These are phyloP conservation scores for Sciurus carolinensis DNA, from an alignment of 2,797 vertebrate species.

Conservation along the genomic window DNA sequence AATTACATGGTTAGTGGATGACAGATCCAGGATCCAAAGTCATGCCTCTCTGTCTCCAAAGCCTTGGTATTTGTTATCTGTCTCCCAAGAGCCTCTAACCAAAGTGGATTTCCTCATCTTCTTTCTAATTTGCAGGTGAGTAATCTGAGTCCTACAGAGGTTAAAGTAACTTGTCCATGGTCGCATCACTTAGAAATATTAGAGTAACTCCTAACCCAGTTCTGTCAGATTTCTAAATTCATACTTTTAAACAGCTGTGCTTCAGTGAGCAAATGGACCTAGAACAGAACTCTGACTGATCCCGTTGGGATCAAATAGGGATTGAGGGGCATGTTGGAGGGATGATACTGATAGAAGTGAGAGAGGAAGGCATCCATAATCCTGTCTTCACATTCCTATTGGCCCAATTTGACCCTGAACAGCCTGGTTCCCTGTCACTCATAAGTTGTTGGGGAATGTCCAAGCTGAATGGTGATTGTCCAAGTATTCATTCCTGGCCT, in stretches of 20 bases:
- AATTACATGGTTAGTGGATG: background rate
- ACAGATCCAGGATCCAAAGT: background rate
- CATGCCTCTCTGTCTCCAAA: background rate
- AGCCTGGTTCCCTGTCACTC: background rate
- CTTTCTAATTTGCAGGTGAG: background rate
- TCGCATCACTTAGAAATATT: background rate
- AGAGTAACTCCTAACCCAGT: background rate
- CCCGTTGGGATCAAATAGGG: background rate
- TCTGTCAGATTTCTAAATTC: constrained; percentile 38
- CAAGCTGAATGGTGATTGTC: background rate
- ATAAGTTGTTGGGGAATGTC: background rate
- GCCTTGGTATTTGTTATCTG: background rate
- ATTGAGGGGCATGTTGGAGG: too few species aligned
- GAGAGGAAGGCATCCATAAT: background rate
- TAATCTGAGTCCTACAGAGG: background rate
- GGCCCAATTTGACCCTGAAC: background rate
- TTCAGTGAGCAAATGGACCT: constrained; percentile 29
- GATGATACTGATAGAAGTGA: background rate
- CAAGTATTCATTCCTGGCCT: background rate
- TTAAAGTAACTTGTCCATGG: constrained; percentile 5
- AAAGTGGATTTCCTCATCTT: constrained; percentile 21
- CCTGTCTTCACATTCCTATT: background rate
- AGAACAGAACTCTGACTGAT: background rate
- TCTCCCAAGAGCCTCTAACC: background rate
- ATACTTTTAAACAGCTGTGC: background rate